Conservation (phyloP, 2,797 vertebrate species). For the Spheniscus humboldti region DNA sequence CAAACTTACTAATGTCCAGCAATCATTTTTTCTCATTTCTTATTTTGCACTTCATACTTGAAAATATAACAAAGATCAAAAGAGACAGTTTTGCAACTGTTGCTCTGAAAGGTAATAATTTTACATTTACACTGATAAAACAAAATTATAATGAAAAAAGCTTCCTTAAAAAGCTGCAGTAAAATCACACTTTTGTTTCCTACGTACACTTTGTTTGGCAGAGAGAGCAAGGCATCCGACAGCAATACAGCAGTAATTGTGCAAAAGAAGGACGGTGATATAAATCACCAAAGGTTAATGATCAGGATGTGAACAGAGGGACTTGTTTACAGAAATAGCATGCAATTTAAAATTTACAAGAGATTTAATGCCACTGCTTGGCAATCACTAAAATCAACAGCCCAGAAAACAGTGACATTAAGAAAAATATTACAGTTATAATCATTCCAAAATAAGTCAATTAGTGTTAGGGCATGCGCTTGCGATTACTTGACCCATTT, state of each 20-base stretch:
- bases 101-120: not conserved
- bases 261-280: slow-evolving; percentile 53
- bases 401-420: slow-evolving; percentile 87
- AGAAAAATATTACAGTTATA: slow-evolving; percentile 84
- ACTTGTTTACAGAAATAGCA: slow-evolving; percentile 77
- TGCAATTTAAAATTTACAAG: slow-evolving; percentile 81
- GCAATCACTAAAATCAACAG: slow-evolving; percentile 94
- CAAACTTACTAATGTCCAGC: not conserved
- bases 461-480: slow-evolving; percentile 79
- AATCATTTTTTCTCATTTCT: not conserved
- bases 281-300: slow-evolving; percentile 81
- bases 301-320: slow-evolving; percentile 73
- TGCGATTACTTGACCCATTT: slow-evolving; percentile 78
- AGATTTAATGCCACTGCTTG: slow-evolving; percentile 81
- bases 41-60: not conserved
- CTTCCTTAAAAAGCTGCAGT: slow-evolving; percentile 35
- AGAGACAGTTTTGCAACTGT: not conserved
- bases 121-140: not conserved
- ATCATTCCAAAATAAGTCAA: slow-evolving; percentile 79
- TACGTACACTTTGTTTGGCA: slow-evolving; percentile 7
- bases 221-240: not conserved
- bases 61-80: not conserved
- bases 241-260: slow-evolving; percentile 58
- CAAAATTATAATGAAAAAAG: not conserved
- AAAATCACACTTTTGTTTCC: slow-evolving; percentile 41